Conservation (phyloP, 2,797 vertebrate species). For the Chloroceryle inda region DNA sequence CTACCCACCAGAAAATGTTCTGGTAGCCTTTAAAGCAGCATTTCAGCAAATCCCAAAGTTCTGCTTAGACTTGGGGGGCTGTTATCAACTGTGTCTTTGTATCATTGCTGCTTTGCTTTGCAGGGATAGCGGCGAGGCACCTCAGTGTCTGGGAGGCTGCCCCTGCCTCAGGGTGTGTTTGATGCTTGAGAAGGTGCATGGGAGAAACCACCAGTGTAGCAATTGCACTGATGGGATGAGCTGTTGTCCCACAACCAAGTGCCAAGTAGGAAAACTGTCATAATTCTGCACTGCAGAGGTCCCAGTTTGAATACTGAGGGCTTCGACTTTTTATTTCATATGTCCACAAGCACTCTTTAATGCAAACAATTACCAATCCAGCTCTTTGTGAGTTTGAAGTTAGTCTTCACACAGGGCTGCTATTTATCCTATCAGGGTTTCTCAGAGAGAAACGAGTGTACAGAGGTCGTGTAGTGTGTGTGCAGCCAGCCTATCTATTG, state of each 20-base stretch:
- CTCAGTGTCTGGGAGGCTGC: not conserved
- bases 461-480: not conserved
- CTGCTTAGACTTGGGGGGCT: not conserved
- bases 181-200: not conserved
- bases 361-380: not conserved
- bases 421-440: not conserved
- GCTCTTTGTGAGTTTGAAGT: not conserved
- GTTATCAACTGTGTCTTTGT: not conserved
- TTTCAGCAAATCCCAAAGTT: conserved; percentile 16
- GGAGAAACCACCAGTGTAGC: not conserved
- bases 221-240: not conserved
- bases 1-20: conserved; percentile 24
- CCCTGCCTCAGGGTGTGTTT: not conserved
- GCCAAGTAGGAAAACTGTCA: not conserved
- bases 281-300: not conserved
- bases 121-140: not conserved
- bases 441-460: not conserved
- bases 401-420: not conserved
- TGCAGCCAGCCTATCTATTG: not conserved
- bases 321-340: not conserved
- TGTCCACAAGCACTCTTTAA: not conserved
- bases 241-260: not conserved
- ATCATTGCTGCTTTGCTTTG: not conserved
- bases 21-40: conserved; percentile 4
- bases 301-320: not conserved